Evolutionary conservation across 1,140 invertebrate species (phyloP), one percentile per base, ranked within the genome.

Genomic region (Caerostris extrusa): DNA sequence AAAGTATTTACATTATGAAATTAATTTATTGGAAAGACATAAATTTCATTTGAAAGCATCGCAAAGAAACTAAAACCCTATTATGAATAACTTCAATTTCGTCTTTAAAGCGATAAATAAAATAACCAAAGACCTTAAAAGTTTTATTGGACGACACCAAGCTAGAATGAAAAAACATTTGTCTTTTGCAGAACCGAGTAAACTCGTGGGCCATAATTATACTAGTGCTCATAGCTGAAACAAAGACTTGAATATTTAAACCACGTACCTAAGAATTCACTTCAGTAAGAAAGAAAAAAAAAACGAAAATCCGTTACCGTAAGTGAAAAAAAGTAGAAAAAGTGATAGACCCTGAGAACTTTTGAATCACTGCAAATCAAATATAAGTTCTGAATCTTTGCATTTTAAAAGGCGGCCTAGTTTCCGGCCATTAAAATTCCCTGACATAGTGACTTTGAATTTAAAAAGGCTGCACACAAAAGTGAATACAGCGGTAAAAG

Each of bases 351-450:
- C 19, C 50, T 77, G 8, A 77, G 71, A 77, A 77, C 34, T 53
- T 50, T 50, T 3, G 53, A 77, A 77, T 77, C 71, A n/a, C 82
- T 4, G 8, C 82, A 64, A 88, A 88, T 88, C 19, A 88, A 61
- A 88, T 88, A 53, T 57, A 61, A 64, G 50, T 17, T 64, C 56
- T 34, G 53, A 88, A 0, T 8, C 50, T 53, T 77, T 12, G 71
- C 71, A 77, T 64, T 88, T 88, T 61, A 67, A 88, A 88, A 60
- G 57, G 17, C 53, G 57, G n/a, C 19, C 34, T 61, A 50, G 77
- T 60, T 91, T 91, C n/a, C 12, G 55, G 57, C 90, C 90, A 91
- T 91, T 91, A 82, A 91, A 91, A 91, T 91, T 91, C 90, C 90
- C 82, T 53, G 71, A 82, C 82, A 61, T 71, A 82, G 71, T 8